Percentiles rank a stretch among this genome's conserved stretches.
phyloP scores from a whole-genome alignment of 2,888 invertebrate genomes.

The Drosophila austrosaltans region DNA sequence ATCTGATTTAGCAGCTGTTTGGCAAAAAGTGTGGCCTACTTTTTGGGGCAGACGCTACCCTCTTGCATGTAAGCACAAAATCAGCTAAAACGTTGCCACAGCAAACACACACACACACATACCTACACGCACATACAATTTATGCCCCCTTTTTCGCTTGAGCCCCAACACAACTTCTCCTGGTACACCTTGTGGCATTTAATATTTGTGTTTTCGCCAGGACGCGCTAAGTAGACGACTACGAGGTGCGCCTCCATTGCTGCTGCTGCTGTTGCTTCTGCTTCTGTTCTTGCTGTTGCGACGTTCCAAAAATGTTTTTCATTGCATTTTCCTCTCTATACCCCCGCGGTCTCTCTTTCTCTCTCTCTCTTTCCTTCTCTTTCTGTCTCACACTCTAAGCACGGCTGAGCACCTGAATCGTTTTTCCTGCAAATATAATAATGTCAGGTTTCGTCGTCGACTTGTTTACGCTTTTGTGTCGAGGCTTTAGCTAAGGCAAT shows the following conservation, averaged over 20 bases:
- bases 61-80: slow-evolving; percentile 68
- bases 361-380: neutral
- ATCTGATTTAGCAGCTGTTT: slow-evolving; percentile 43
- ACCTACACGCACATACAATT: slow-evolving; percentile 47
- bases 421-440: slow-evolving; percentile 72
- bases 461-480: slow-evolving; percentile 73
- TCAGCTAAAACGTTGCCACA: slow-evolving; percentile 72
- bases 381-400: neutral
- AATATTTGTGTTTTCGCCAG: slow-evolving; percentile 69
- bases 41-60: slow-evolving; percentile 40
- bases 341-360: neutral
- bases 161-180: slow-evolving; percentile 53
- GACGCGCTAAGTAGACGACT: slow-evolving; percentile 27
- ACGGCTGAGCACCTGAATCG: slow-evolving; percentile 8
- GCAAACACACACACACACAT: slow-evolving; percentile 24
- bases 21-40: slow-evolving; percentile 74
- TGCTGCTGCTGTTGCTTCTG: slow-evolving; percentile 1
- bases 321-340: slow-evolving; percentile 49
- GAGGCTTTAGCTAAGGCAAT: slow-evolving; percentile 64
- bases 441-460: slow-evolving; percentile 65
- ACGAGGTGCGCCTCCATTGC: slow-evolving; percentile 8
- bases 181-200: slow-evolving; percentile 77
- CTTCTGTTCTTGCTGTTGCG: slow-evolving; percentile 5
- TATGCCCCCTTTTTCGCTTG: slow-evolving; percentile 59
- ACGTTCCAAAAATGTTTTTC: slow-evolving; percentile 59